Evolutionary conservation across 2,888 invertebrate species (phyloP).

Genomic region (Agonopterix heracliana): DNA sequence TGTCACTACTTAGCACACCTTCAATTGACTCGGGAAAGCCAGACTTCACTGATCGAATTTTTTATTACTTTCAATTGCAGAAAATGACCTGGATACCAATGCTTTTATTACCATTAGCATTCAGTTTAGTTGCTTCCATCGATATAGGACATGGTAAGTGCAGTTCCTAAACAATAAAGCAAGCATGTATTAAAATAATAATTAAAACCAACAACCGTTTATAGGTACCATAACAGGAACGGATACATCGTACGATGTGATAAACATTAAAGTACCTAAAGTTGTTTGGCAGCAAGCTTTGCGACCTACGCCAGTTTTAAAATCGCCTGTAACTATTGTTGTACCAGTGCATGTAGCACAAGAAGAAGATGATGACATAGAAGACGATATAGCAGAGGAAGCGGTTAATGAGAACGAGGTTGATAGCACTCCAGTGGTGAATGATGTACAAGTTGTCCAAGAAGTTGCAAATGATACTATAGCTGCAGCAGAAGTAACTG

Average conservation of each 20-base stretch:
- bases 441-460: slow-evolving; percentile 18
- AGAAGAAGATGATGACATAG: slow-evolving; percentile 30
- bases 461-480: slow-evolving; percentile 17
- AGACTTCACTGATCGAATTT: slow-evolving; percentile 30
- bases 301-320: slow-evolving; percentile 53
- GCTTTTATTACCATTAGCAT: slow-evolving; percentile 23
- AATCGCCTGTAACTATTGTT: slow-evolving; percentile 56
- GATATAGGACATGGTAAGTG: slow-evolving; percentile 17
- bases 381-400: slow-evolving; percentile 19
- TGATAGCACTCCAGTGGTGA: slow-evolving; percentile 14
- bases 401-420: slow-evolving; percentile 9
- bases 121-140: slow-evolving; percentile 18
- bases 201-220: background rate
- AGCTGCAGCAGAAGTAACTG: slow-evolving; percentile 20
- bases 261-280: slow-evolving; percentile 50
- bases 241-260: slow-evolving; percentile 43
- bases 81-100: slow-evolving; percentile 26
- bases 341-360: slow-evolving; percentile 58
- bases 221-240: slow-evolving; percentile 17
- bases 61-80: slow-evolving; percentile 12
- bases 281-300: slow-evolving; percentile 54
- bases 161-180: background rate
- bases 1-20: slow-evolving; percentile 43
- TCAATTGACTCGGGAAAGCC: slow-evolving; percentile 53
- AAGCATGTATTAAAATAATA: background rate